phyloP scores from a whole-genome alignment of 1,140 invertebrate genomes.

The Aphelinus certus region DNA sequence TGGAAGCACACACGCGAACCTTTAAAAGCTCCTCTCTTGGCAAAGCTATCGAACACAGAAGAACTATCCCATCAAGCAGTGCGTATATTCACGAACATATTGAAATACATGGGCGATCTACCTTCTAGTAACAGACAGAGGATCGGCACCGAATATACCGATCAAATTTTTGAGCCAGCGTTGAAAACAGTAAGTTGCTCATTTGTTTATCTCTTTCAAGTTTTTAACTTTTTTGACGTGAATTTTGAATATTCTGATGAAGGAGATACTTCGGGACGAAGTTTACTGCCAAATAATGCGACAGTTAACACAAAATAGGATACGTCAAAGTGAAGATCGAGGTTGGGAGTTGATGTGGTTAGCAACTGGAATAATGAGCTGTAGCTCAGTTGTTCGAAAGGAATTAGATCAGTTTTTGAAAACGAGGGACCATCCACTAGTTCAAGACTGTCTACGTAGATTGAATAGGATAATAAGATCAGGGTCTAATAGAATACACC shows the following conservation, averaged over 20 bases:
- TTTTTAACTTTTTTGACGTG: neutral
- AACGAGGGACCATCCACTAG: conserved; percentile 79
- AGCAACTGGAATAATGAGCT: conserved; percentile 85
- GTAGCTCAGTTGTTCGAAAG: conserved; percentile 69
- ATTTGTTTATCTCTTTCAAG: too few relatives aligned
- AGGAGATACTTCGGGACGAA: conserved; percentile 87
- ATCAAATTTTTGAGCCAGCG: conserved; percentile 87
- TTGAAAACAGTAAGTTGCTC: conserved; percentile 74
- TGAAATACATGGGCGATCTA: conserved; percentile 97
- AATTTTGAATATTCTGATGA: conserved; percentile 7
- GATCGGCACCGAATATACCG: conserved; percentile 81
- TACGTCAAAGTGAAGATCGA: conserved; percentile 84
- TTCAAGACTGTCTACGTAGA: conserved; percentile 83
- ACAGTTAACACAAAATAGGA: conserved; percentile 89
- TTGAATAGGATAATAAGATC: conserved; percentile 82
- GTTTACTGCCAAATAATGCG: conserved; percentile 95
- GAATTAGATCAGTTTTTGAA: conserved; percentile 80
- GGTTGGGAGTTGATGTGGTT: conserved; percentile 96
- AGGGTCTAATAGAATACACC: conserved; percentile 83
- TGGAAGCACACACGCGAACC: conserved; percentile 88
- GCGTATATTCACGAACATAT: conserved; percentile 79
- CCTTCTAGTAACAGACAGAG: conserved; percentile 76
- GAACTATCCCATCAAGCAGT: conserved; percentile 80
- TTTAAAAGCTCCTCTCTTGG: conserved; percentile 85
- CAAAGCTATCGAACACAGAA: conserved; percentile 81